A percentile compares a stretch with the other conserved stretches of the same genome.
Conservation (phyloP, 1,140 invertebrate species). For the Meloidogyne floridensis region DNA sequence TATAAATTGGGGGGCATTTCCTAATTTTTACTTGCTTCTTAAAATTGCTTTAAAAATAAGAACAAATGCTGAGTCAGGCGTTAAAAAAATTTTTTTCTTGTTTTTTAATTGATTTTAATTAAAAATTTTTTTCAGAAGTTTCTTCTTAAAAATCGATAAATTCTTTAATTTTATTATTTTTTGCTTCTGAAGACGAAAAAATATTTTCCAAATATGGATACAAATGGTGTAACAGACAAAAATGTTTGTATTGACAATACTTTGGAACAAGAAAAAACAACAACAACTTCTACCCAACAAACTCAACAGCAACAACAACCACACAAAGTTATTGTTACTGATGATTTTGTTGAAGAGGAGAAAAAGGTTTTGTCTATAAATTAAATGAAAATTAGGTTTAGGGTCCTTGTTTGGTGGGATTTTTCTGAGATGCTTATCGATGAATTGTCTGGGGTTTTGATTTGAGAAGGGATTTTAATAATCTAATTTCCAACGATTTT, state of each 20-base stretch:
- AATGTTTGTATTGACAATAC: background rate
- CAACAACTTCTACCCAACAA: no score
- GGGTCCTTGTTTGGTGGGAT: background rate
- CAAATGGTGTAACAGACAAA: background rate
- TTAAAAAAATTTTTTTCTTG: background rate
- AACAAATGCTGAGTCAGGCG: no score
- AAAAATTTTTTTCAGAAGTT: constrained; percentile 1
- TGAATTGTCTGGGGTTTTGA: no score
- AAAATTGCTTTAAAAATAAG: background rate
- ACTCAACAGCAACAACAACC: background rate
- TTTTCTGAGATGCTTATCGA: no score
- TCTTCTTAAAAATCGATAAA: background rate
- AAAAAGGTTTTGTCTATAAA: background rate
- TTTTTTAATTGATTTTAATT: background rate
- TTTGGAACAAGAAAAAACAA: no score
- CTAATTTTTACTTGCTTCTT: constrained; percentile 16
- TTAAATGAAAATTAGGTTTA: background rate
- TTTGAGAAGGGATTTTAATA: no score
- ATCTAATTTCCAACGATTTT: no score
- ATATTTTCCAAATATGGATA: background rate
- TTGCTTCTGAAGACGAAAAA: background rate
- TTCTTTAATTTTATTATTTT: background rate
- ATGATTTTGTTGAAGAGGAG: background rate
- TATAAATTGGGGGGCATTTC: constrained; percentile 5
- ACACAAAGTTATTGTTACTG: background rate